Evolutionary conservation across 1,140 invertebrate species (phyloP).

Genomic region (Elysia chlorotica): DNA sequence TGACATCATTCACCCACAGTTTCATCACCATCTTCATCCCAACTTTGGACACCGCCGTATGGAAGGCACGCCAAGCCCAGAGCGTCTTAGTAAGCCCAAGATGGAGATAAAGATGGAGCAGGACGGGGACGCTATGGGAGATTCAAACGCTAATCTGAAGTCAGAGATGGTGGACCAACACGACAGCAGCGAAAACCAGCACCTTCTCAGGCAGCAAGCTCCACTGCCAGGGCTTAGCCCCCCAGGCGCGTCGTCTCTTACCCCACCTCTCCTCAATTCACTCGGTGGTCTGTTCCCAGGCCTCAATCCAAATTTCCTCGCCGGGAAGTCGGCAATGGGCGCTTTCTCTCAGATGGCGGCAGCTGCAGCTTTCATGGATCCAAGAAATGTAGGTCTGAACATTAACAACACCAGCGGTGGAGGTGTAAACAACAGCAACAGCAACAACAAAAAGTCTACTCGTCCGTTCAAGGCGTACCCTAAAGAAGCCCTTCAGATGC

Average conservation of each 20-base stretch:
- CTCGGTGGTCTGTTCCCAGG: neutral
- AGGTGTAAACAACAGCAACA: neutral
- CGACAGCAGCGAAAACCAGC: too few species aligned
- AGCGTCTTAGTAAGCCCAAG: neutral
- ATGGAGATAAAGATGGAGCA: too few species aligned
- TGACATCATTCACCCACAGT: too few species aligned
- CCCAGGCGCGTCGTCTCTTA: neutral
- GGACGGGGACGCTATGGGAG: neutral
- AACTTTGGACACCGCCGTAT: too few species aligned
- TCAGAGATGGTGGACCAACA: too few species aligned
- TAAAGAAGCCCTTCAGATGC: constrained; percentile 70
- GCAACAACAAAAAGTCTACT: constrained; percentile 51
- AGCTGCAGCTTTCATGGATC: constrained; percentile 1
- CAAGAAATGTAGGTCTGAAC: neutral
- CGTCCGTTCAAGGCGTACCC: constrained; percentile 76
- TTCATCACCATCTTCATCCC: too few species aligned
- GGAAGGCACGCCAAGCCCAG: neutral
- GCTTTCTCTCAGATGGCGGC: constrained; percentile 4
- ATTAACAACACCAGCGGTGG: neutral
- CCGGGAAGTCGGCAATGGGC: neutral
- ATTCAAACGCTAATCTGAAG: too few species aligned
- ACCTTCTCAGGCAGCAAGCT: too few species aligned
- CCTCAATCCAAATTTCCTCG: neutral
- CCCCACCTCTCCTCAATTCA: neutral
- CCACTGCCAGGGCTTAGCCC: too few species aligned